Percentiles rank a stretch among this genome's conserved stretches.
Conservation (phyloP, 2,797 vertebrate species). For the Psittacula derbiana region DNA sequence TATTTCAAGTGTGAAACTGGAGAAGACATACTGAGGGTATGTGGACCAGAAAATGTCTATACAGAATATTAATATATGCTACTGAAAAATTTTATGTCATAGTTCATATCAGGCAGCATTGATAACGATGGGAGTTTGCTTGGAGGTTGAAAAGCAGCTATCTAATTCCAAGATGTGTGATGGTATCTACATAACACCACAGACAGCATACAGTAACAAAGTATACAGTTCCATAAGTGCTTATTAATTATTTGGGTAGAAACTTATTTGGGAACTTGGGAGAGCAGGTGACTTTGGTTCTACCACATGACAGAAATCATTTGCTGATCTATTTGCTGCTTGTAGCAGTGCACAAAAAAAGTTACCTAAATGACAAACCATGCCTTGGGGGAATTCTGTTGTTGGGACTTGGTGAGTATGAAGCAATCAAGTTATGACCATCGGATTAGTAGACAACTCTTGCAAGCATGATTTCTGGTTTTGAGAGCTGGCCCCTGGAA, state of each 20-base stretch:
- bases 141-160: neutral
- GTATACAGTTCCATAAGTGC: fast-evolving
- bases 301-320: neutral
- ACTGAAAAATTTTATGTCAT: neutral
- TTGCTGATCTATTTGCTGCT: neutral
- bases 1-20: neutral
- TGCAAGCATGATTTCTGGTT: neutral
- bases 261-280: neutral
- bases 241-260: neutral
- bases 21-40: neutral
- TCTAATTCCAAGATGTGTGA: neutral
- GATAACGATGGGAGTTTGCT: neutral
- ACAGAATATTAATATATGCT: neutral
- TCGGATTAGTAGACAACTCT: neutral
- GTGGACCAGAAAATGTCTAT: neutral
- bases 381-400: neutral
- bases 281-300: neutral
- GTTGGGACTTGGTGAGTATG: neutral
- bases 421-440: neutral
- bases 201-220: neutral
- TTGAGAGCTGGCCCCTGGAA: neutral
- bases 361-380: neutral
- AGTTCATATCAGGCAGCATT: neutral
- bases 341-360: neutral
- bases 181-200: neutral